Percentiles rank a stretch among this genome's conserved stretches.
These are phyloP conservation scores for Rattus norvegicus DNA, from an alignment of 2,113 vertebrate genomes.

Conservation along the genomic window GRCr8 NC_086032.1:79988501-79989000, in stretches of 20 bases:
- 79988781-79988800: constrained; percentile 88
- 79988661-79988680: constrained; percentile 85
- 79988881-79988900: constrained; percentile 85
- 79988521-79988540: not conserved
- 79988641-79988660: constrained; percentile 65
- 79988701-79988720: constrained; percentile 85
- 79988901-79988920: constrained; percentile 84
- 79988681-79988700: constrained; percentile 80
- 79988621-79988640: constrained; percentile 50
- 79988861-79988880: constrained; percentile 85
- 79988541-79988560: not conserved
- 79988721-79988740: constrained; percentile 82
- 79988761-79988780: constrained; percentile 69
- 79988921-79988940: constrained; percentile 82
- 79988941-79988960: constrained; percentile 79
- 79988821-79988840: constrained; percentile 86
- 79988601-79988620: constrained; percentile 46
- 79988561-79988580: not conserved
- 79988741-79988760: constrained; percentile 70
- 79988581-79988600: not conserved
- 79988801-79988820: constrained; percentile 88
- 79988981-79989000: constrained; percentile 74
- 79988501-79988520: not conserved
- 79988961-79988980: constrained; percentile 80
- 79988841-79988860: constrained; percentile 88